Percentiles rank a stretch among this genome's conserved stretches.
Conservation (phyloP, 1,140 invertebrate genomes). For the Diachasma alloeum region DNA sequence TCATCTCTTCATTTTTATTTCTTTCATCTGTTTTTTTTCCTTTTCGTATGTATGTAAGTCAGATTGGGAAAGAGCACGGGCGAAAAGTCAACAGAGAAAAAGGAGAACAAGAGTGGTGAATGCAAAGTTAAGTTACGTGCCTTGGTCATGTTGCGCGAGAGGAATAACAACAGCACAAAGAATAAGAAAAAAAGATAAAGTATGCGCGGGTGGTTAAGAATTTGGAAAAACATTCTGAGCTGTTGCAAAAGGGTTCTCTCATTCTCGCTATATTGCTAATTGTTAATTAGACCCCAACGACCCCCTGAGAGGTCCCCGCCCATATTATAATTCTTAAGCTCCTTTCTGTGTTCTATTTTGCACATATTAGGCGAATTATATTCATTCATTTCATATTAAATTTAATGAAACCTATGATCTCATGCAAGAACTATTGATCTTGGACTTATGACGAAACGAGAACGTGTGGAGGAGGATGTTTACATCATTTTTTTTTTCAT, state of each 20-base stretch:
- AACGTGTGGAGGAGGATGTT: constrained; percentile 11
- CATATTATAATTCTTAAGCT: not conserved
- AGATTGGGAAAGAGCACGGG: constrained; percentile 20
- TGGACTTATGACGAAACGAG: constrained; percentile 1
- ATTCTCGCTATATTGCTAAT: constrained; percentile 43
- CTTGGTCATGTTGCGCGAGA: constrained; percentile 9
- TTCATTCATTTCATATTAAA: not conserved
- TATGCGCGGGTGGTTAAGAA: not conserved
- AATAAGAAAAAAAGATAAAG: not conserved
- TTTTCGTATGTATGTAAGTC: not conserved
- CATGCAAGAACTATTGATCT: not conserved
- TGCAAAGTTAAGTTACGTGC: constrained; percentile 20
- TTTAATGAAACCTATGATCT: not conserved
- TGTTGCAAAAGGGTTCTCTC: not conserved
- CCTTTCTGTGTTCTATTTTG: not conserved
- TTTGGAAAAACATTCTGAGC: not conserved
- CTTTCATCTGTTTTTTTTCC: not conserved
- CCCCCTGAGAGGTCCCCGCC: not conserved
- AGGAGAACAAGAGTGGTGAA: constrained; percentile 13
- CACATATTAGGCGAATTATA: not conserved
- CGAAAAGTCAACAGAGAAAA: constrained; percentile 15
- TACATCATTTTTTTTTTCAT: not conserved
- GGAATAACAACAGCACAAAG: constrained; percentile 3
- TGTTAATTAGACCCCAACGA: constrained; percentile 55
- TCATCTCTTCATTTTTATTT: not conserved